A percentile compares a stretch with the other conserved stretches of the same genome.
Conservation (phyloP, 2,113 vertebrate species). For the Siphamia tubifer region DNA sequence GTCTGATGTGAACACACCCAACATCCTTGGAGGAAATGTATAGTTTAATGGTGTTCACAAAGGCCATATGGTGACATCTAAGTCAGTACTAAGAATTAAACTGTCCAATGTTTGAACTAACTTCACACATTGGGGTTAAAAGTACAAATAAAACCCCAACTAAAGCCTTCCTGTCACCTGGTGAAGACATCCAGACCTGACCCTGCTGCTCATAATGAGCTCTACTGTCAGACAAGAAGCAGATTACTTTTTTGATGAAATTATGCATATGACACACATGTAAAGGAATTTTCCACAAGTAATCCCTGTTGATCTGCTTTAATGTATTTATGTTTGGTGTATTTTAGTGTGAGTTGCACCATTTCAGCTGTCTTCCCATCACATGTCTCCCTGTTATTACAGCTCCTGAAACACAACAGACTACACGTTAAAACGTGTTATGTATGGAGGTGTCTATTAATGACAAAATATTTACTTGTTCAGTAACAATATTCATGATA, state of each 20-base stretch:
- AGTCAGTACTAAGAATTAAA: no score
- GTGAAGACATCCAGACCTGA: conserved; percentile 8
- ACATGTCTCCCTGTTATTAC: conserved; percentile 1
- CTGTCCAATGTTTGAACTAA: not conserved
- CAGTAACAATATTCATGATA: no score
- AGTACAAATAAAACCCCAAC: not conserved
- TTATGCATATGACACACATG: conserved; percentile 51
- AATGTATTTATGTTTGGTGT: conserved; percentile 70
- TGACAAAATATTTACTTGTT: no score
- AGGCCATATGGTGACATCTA: conserved; percentile 1
- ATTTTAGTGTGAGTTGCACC: conserved; percentile 56
- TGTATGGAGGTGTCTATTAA: no score
- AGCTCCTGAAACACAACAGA: conserved; percentile 35
- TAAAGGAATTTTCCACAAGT: conserved; percentile 49
- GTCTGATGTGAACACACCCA: not conserved
- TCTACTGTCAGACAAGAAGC: conserved; percentile 3
- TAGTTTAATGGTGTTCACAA: not conserved
- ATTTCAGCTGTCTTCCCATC: conserved; percentile 9
- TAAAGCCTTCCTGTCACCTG: conserved; percentile 18
- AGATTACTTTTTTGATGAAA: conserved; percentile 69
- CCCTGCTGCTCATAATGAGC: conserved; percentile 22
- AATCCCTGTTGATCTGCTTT: conserved; percentile 72
- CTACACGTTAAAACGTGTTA: not conserved
- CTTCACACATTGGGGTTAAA: not conserved
- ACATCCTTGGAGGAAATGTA: not conserved